phyloP scores from a whole-genome alignment of 2,113 vertebrate genomes.

The Reinhardtius hippoglossoides region DNA sequence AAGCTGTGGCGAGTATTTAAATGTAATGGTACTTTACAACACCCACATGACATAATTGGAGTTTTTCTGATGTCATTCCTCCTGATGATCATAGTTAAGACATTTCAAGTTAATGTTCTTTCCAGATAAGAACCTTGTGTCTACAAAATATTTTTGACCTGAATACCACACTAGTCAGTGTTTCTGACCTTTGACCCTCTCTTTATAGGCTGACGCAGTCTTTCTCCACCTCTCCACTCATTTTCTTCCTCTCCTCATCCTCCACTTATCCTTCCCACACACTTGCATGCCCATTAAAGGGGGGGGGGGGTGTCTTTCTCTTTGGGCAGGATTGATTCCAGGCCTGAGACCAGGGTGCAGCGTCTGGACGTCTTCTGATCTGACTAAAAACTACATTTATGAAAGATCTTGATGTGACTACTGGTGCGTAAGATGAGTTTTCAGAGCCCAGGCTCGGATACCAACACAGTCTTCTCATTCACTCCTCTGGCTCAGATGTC shows the following conservation, averaged over 20 bases:
- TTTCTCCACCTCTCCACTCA: conserved; percentile 46
- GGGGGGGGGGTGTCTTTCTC: conserved; percentile 50
- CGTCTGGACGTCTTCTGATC: conserved; percentile 46
- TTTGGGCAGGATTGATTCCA: conserved; percentile 64
- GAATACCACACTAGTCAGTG: conserved; percentile 33
- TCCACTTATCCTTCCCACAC: conserved; percentile 10
- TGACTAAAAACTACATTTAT: conserved; percentile 9
- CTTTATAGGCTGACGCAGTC: conserved; percentile 47
- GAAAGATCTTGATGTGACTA: background rate
- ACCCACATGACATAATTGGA: background rate
- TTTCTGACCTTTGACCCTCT: conserved; percentile 50
- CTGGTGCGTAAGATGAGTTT: conserved; percentile 9
- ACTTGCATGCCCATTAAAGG: conserved; percentile 53
- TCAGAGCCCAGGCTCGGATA: conserved; percentile 22
- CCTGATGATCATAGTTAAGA: background rate
- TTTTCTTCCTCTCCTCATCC: background rate
- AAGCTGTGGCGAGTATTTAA: conserved; percentile 9
- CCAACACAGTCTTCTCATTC: conserved; percentile 32
- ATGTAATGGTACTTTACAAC: background rate
- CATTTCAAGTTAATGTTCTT: background rate
- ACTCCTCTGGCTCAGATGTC: conserved; percentile 31
- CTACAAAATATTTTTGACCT: background rate
- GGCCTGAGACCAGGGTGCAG: conserved; percentile 41
- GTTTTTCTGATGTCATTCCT: background rate
- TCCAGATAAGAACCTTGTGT: conserved; percentile 11